phyloP scores from a whole-genome alignment of 2,113 vertebrate species.

The Bujurquina vittata region DNA sequence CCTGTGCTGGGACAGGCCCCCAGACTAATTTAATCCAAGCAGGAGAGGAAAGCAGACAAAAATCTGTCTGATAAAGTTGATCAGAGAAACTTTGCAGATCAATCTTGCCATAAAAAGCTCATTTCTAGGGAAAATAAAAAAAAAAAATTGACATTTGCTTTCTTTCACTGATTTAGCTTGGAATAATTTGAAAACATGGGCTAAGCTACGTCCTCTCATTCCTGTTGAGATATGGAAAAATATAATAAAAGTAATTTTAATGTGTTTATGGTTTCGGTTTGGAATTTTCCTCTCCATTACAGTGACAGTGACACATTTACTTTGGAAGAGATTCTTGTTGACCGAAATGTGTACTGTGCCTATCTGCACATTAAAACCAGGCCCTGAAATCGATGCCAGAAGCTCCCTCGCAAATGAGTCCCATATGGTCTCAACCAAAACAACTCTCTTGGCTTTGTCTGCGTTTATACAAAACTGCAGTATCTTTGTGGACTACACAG shows the following conservation, averaged over 20 bases:
- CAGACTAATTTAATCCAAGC: slow-evolving; percentile 61
- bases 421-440: slow-evolving; percentile 76
- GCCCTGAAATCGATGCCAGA: slow-evolving; percentile 65
- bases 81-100: slow-evolving; percentile 55
- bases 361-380: slow-evolving; percentile 77
- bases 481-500: slow-evolving; percentile 67
- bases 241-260: slow-evolving; percentile 26
- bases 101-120: slow-evolving; percentile 26
- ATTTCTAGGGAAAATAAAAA: background rate
- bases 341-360: slow-evolving; percentile 62
- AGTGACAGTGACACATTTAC: slow-evolving; percentile 66
- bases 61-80: slow-evolving; percentile 58
- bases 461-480: slow-evolving; percentile 63
- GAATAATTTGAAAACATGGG: slow-evolving; percentile 33
- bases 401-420: slow-evolving; percentile 70
- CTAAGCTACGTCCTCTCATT: background rate
- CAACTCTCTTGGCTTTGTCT: slow-evolving; percentile 58
- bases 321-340: slow-evolving; percentile 62
- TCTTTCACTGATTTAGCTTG: slow-evolving; percentile 19
- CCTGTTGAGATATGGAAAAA: slow-evolving; percentile 13
- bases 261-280: slow-evolving; percentile 34
- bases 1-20: slow-evolving; percentile 39
- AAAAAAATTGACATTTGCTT: background rate
- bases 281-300: slow-evolving; percentile 31
- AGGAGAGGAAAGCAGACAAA: slow-evolving; percentile 54